Conservation (phyloP, 2,797 vertebrate species). For the Acomys russatus region DNA sequence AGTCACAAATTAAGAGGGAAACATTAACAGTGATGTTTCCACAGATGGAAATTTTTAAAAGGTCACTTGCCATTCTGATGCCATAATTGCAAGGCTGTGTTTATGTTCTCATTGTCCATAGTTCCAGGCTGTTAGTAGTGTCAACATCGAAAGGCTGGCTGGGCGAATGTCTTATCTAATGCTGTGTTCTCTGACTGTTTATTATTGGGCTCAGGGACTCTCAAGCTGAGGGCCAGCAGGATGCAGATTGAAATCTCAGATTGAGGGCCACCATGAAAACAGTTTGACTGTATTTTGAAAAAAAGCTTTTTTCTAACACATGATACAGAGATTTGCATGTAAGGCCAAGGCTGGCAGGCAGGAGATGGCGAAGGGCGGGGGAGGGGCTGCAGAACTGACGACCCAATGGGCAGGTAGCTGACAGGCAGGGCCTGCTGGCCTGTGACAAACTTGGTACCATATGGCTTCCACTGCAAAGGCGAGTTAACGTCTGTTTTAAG, state of each 20-base stretch:
- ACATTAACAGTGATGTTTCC: conserved; percentile 69
- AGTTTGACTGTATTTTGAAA: conserved; percentile 45
- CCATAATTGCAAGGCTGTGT: conserved; percentile 59
- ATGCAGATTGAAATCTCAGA: not conserved
- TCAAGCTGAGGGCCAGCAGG: not conserved
- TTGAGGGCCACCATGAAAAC: not conserved
- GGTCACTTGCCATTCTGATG: conserved; percentile 37
- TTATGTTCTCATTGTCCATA: conserved; percentile 1
- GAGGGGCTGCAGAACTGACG: not conserved
- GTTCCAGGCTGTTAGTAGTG: not conserved
- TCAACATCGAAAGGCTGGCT: not conserved
- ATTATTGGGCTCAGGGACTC: not conserved
- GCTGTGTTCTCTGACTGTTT: not conserved
- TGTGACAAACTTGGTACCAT: not conserved
- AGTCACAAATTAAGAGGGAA: conserved; percentile 75
- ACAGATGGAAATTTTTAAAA: conserved; percentile 65
- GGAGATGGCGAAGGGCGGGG: not conserved
- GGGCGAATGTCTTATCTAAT: not conserved
- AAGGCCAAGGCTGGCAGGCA: not conserved
- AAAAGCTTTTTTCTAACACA: not conserved
- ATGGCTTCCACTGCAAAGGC: not conserved
- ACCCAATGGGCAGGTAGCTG: rapidly evolving
- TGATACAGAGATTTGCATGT: not conserved
- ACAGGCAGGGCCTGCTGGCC: not conserved
- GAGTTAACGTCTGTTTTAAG: conserved; percentile 32